Base-by-base conservation (phyloP, 2,888 invertebrate genomes). In the Exocentrus adspersus region DNA sequence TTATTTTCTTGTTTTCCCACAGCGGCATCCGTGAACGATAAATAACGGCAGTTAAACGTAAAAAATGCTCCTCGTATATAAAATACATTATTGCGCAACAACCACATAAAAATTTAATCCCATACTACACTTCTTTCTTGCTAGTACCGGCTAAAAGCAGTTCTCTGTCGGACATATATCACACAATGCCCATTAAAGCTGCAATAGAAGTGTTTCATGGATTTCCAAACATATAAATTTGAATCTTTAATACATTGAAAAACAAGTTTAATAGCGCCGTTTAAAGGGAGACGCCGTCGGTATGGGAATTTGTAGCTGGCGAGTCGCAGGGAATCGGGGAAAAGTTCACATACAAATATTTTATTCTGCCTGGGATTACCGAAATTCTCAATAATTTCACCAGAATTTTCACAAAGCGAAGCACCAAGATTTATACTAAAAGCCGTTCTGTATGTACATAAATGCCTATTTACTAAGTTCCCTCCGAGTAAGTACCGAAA, bases 191-290 rank as follows among this genome's bases (percentile, higher is more conserved):
- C 48, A 48, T 48, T 48, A 48, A 48, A 48, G 16, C 28, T 48
- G 48, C 48, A 48, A 48, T 48, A 48, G 48, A 48, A 28, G 28
- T 48, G 48, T 48, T 48, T 48, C 48, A 48, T 28, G 48, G 48
- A 48, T 48, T 48, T 48, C 16, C 48, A 48, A 28, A 28, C 48
- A 48, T 48, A 48, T 48, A 48, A 48, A 48, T 48, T 24, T 48
- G 28, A 48, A 48, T 48, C 48, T 48, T 48, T 48, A 48, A 48
- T 48, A 48, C 48, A 48, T 28, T 48, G 28, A 48, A 48, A 24
- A 48, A 28, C 14, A 10, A 7, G 6, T 28, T 46, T 48, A 48
- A 28, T 28, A 28, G 48, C 14, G 9, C 28, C 16, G 48, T 28
- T n/a, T n/a, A n/a, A 20, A 28, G 28, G 28, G 6, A 28, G 16